A percentile compares a stretch with the other conserved stretches of the same genome.
Conservation (phyloP, 35 echinoderm and acorn worm genomes). For the Ophioderma brevispina region DNA sequence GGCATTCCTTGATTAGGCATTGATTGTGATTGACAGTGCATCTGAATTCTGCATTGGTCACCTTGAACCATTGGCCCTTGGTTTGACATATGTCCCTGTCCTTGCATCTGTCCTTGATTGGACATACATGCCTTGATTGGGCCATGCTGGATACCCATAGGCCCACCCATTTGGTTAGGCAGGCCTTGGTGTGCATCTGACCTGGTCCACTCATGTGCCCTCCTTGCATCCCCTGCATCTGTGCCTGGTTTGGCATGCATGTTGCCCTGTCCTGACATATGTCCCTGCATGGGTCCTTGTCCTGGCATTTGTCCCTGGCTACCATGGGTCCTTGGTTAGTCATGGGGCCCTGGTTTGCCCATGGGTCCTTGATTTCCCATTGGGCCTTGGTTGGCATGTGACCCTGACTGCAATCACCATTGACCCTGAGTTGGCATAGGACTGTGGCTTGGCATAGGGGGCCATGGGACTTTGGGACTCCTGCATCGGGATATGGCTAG, state of each 20-base stretch:
- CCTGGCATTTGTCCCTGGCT: slow-evolving; percentile 36
- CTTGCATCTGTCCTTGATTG: slow-evolving; percentile 52
- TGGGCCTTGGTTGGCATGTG: slow-evolving; percentile 69
- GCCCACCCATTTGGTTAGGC: slow-evolving; percentile 17
- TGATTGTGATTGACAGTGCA: not conserved
- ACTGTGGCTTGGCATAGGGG: slow-evolving; percentile 63
- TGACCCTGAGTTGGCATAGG: slow-evolving; percentile 45
- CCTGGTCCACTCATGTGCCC: not conserved
- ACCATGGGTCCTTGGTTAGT: slow-evolving; percentile 56
- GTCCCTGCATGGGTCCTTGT: slow-evolving; percentile 50
- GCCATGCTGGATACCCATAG: too few relatives aligned
- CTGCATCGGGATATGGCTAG: slow-evolving; percentile 34
- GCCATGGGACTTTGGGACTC: slow-evolving; percentile 76
- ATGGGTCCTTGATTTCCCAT: slow-evolving; percentile 40
- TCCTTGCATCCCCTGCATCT: not conserved
- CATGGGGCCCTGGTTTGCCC: slow-evolving; percentile 34
- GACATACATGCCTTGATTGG: slow-evolving; percentile 39
- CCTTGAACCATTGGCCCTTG: slow-evolving; percentile 37
- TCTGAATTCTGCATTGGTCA: not conserved
- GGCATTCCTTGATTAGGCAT: slow-evolving; percentile 35
- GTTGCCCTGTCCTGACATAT: slow-evolving; percentile 24
- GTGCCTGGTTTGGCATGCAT: slow-evolving; percentile 63
- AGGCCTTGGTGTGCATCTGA: slow-evolving; percentile 20
- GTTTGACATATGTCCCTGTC: slow-evolving; percentile 35
- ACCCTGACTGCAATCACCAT: slow-evolving; percentile 26